Base-by-base conservation (phyloP, 2,797 vertebrate genomes). In the Coranthus polyacanthus region DNA sequence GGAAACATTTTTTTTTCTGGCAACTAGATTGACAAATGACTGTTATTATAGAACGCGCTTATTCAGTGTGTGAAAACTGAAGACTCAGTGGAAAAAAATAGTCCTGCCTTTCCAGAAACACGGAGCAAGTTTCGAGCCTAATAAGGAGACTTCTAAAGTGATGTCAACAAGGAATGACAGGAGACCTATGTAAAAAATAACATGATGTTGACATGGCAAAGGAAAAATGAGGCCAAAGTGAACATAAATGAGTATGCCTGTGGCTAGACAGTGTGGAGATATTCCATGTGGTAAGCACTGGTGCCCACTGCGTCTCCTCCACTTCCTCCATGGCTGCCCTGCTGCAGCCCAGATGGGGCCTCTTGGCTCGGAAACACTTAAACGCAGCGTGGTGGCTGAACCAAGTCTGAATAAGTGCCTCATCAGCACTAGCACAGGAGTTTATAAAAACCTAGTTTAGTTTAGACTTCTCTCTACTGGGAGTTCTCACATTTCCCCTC, bases 321-420 rank as follows among this genome's bases (percentile, higher is more conserved):
- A 75, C 85, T 92, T 91, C 89, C 88, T 89, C 78, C 68, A 52
- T 46, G 41, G 55, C 72, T 58, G 71, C 51, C 49, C 76, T 68
- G 54, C 77, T 85, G 86, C 71, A 26, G 37, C 67, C 71, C 90
- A 87, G 81, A 88, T 86, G 86, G 87, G 68, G 60, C 68, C 75
- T 39, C 46, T 79, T 81, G 76, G 67, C 75, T 73, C 5, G 20
- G 76, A 82, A 86, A 78, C 75, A 65, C 71, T 84, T 73, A 55
- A 78, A 82, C 77, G 0, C 83, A 79, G 84, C 65, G 18, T 79
- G 82, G 72, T 46, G 65, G 71, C 63, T 41, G 24, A 69, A 73
- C 49, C 39, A 20, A 84, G 69, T 63, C 70, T 52, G 56, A 77
- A 44, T 63, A 37, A 75, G 71, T 75, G 84, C 79, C 74, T 68